phyloP scores from a whole-genome alignment of 2,888 invertebrate genomes.

The Bugula neritina region DNA sequence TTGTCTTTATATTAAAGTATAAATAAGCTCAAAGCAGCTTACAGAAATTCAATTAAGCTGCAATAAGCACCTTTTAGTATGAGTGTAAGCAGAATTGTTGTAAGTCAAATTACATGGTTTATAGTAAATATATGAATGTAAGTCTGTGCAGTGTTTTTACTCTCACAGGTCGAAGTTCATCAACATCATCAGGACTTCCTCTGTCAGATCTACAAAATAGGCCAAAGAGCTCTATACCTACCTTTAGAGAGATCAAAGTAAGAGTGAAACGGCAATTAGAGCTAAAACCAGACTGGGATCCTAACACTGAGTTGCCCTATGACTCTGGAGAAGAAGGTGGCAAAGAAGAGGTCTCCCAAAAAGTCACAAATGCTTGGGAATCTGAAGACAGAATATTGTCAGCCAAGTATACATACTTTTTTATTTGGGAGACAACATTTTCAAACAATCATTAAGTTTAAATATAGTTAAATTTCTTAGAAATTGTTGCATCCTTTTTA shows the following conservation, averaged over 20 bases:
- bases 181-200: neutral
- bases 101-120: no score
- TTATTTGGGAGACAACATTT: neutral
- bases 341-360: neutral
- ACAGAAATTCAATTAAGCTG: no score
- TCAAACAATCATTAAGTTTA: no score
- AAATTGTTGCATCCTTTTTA: no score
- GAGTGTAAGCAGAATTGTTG: no score
- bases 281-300: constrained; percentile 26
- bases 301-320: constrained; percentile 6
- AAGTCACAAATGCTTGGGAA: neutral
- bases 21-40: no score
- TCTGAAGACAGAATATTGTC: constrained; percentile 10
- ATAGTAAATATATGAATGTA: no score
- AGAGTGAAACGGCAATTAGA: constrained; percentile 9
- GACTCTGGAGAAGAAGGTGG: neutral
- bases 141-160: no score
- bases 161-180: constrained; percentile 11
- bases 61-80: no score
- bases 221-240: constrained; percentile 22
- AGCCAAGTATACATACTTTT: neutral
- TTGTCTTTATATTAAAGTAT: no score
- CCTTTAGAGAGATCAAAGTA: constrained; percentile 18
- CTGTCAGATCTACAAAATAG: neutral
- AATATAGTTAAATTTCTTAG: no score